phyloP scores from a whole-genome alignment of 2,888 invertebrate species.

The Scaptomyza tumidula region DNA sequence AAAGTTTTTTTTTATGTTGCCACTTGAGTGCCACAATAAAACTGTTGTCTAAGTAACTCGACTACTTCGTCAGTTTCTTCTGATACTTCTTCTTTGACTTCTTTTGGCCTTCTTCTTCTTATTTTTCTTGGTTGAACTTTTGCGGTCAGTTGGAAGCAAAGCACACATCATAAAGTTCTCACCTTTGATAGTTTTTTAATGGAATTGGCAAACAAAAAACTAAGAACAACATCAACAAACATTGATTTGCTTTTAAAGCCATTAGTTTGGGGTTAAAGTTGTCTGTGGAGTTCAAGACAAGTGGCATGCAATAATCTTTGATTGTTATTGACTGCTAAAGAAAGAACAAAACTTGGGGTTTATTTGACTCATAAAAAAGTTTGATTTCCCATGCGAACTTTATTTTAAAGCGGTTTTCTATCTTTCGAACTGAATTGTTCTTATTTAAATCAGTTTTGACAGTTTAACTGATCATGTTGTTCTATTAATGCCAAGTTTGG shows the following conservation, averaged over 20 bases:
- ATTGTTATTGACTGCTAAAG: background rate
- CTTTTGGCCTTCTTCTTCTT: background rate
- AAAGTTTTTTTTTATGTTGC: slow-evolving; percentile 32
- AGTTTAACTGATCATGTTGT: background rate
- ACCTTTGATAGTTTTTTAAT: slow-evolving; percentile 31
- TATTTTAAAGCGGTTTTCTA: background rate
- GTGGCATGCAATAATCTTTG: slow-evolving; percentile 5
- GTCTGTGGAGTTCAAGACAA: slow-evolving; percentile 2
- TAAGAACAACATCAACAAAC: background rate
- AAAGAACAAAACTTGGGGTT: background rate
- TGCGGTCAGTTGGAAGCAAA: slow-evolving; percentile 11
- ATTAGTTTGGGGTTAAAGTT: slow-evolving; percentile 5
- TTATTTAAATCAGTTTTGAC: background rate
- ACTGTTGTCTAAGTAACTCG: slow-evolving; percentile 30
- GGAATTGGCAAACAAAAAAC: slow-evolving; percentile 4
- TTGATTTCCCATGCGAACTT: no score
- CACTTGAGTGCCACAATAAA: slow-evolving; percentile 48
- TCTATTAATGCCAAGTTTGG: background rate
- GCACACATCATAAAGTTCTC: slow-evolving; percentile 40
- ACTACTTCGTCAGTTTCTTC: background rate
- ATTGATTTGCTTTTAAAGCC: slow-evolving; percentile 10
- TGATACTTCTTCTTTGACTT: background rate
- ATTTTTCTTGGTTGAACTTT: slow-evolving; percentile 13
- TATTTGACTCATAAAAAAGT: no score
- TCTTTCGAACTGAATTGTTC: no score